Conservation (phyloP, 2,797 vertebrate species). For the Taeniopygia guttata region DNA sequence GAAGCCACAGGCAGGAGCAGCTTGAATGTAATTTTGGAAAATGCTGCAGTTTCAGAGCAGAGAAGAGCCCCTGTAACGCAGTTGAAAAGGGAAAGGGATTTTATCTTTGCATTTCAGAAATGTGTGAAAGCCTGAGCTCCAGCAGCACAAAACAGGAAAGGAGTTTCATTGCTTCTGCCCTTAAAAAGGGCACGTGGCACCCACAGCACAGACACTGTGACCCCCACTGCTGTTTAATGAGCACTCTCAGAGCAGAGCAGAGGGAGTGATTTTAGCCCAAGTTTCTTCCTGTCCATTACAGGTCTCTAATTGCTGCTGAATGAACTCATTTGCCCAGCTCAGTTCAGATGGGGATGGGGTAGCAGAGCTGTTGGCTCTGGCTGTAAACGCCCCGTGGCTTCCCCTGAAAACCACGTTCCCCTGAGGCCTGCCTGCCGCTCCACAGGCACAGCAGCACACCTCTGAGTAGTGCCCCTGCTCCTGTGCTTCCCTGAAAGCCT, state of each 20-base stretch:
- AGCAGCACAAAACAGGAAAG: background rate
- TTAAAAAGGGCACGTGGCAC: background rate
- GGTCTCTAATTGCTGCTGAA: background rate
- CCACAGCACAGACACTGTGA: fast-evolving
- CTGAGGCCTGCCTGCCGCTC: background rate
- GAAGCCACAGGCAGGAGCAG: background rate
- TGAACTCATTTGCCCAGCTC: background rate
- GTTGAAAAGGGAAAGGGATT: background rate
- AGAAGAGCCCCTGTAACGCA: background rate
- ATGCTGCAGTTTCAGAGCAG: background rate
- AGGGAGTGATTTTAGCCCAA: background rate
- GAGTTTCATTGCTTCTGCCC: background rate
- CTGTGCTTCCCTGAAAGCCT: background rate
- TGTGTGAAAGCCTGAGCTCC: background rate
- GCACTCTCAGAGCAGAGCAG: background rate
- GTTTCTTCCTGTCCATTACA: background rate
- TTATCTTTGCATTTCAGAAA: background rate
- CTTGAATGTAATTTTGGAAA: background rate
- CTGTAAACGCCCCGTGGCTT: background rate
- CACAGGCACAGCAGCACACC: background rate
- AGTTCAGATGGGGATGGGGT: background rate
- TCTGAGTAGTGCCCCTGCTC: background rate
- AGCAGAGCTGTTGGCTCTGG: background rate
- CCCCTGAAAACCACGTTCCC: fast-evolving
- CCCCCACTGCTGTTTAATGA: background rate